A percentile compares a stretch with the other conserved stretches of the same genome.
Conservation (phyloP, 2,797 vertebrate species). For the Sebastes itinus region DNA sequence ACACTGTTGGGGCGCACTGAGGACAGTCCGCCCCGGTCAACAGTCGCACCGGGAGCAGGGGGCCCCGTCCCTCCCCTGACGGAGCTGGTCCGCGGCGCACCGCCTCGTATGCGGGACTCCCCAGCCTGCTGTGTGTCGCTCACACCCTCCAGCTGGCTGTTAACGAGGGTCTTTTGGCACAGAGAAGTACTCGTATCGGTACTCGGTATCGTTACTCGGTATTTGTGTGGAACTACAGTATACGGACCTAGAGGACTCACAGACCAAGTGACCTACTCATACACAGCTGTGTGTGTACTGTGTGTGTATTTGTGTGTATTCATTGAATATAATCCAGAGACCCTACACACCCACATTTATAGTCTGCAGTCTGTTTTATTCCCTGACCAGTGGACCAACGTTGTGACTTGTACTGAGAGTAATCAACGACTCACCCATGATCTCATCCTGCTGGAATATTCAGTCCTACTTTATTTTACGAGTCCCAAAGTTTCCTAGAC, state of each 20-base stretch:
- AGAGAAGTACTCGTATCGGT: too few species aligned
- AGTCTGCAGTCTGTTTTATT: not conserved
- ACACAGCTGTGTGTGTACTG: not conserved
- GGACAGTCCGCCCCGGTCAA: too few species aligned
- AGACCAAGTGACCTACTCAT: not conserved
- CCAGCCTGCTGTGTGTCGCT: too few species aligned
- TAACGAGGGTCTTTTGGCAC: too few species aligned
- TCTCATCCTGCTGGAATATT: not conserved
- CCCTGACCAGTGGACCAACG: not conserved
- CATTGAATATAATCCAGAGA: not conserved
- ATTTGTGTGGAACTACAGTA: not conserved
- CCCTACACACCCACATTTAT: not conserved
- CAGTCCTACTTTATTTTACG: not conserved
- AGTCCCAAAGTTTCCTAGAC: not conserved
- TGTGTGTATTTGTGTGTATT: conserved; percentile 3
- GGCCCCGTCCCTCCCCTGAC: too few species aligned
- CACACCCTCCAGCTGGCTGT: too few species aligned
- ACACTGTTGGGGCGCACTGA: too few species aligned
- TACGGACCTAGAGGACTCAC: not conserved
- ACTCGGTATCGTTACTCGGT: too few species aligned
- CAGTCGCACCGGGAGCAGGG: too few species aligned
- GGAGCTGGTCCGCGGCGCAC: too few species aligned
- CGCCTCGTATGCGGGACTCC: too few species aligned
- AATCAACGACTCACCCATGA: not conserved
- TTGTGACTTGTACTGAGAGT: not conserved